phyloP scores from a whole-genome alignment of 2,113 vertebrate genomes.

The Crotophaga sulcirostris region DNA sequence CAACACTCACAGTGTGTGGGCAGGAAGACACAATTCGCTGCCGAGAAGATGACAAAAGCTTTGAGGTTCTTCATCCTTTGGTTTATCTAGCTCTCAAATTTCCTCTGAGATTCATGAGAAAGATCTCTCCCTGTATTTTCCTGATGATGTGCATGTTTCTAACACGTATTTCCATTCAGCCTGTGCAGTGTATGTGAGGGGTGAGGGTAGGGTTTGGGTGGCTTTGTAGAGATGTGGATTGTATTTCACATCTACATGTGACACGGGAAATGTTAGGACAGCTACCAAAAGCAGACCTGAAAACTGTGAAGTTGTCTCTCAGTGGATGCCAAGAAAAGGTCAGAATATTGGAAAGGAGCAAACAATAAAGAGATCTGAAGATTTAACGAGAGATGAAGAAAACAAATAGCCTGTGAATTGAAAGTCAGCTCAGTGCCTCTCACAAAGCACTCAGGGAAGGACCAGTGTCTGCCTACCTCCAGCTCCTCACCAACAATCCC shows the following conservation, averaged over 20 bases:
- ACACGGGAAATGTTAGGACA: rapidly evolving
- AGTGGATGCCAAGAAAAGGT: background rate
- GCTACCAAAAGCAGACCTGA: background rate
- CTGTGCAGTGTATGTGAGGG: background rate
- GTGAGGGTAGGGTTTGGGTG: background rate
- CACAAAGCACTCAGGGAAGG: background rate
- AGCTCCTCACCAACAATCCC: background rate
- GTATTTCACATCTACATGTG: no score
- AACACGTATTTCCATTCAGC: background rate
- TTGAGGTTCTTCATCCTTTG: background rate
- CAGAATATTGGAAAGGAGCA: background rate
- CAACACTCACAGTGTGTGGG: rapidly evolving
- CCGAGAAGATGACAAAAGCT: background rate
- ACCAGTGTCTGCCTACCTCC: background rate
- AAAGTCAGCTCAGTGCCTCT: background rate
- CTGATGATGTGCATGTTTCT: background rate
- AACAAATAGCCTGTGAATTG: background rate
- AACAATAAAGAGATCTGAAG: background rate
- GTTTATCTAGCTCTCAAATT: background rate
- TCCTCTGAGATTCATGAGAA: rapidly evolving
- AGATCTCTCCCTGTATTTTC: background rate
- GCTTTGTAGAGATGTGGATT: rapidly evolving
- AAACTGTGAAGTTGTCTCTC: background rate
- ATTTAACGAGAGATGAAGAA: background rate
- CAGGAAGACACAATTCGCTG: background rate